Evolutionary conservation across 2,888 invertebrate species (phyloP).

Genomic region (Melanophora roralis): DNA sequence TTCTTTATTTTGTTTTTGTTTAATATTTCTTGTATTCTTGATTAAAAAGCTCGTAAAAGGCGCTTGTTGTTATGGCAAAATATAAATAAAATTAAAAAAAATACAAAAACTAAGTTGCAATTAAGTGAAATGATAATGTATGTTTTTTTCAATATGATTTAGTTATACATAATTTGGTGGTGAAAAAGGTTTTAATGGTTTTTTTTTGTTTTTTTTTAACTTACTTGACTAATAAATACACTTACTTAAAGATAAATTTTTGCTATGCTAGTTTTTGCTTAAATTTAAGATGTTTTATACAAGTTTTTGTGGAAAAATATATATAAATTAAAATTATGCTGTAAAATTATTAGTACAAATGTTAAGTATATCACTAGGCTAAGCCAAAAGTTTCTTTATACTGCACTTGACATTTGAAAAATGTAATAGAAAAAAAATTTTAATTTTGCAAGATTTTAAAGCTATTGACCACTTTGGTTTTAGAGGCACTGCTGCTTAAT

Average conservation of each 20-base stretch:
- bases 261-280: constrained; percentile 30
- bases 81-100: constrained; percentile 29
- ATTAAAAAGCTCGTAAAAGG: constrained; percentile 64
- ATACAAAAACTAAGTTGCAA: constrained; percentile 34
- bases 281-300: constrained; percentile 33
- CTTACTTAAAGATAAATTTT: constrained; percentile 46
- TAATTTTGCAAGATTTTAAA: no score
- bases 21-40: constrained; percentile 25
- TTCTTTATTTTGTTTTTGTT: constrained; percentile 26
- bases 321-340: neutral
- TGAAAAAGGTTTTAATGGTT: constrained; percentile 45
- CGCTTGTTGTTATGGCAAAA: constrained; percentile 61
- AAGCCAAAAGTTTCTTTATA: no score
- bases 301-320: neutral
- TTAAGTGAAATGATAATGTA: constrained; percentile 37
- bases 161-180: constrained; percentile 35
- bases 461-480: no score
- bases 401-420: no score
- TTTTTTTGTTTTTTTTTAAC: constrained; percentile 36
- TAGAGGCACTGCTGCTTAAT: no score
- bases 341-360: neutral
- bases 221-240: constrained; percentile 54
- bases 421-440: no score
- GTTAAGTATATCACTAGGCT: no score
- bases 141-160: constrained; percentile 24